A percentile compares a stretch with the other conserved stretches of the same genome.
Evolutionary conservation across 2,797 vertebrate genomes (phyloP).

Genomic region (Hippoglossus hippoglossus): DNA sequence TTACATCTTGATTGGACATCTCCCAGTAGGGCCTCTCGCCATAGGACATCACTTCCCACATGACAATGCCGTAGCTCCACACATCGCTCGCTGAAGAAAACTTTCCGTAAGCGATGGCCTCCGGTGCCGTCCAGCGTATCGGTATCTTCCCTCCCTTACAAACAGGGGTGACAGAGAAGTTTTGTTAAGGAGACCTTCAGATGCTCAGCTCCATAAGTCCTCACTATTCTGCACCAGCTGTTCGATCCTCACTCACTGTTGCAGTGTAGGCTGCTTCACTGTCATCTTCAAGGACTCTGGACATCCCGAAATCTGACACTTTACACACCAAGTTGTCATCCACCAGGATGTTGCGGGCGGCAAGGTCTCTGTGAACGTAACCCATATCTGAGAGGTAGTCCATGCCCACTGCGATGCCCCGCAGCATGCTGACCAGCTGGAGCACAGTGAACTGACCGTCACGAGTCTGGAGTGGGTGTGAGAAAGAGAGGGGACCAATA

Average conservation of each 20-base stretch:
- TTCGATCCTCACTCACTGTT: conserved; percentile 84
- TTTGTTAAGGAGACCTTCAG: not conserved
- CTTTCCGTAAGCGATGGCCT: conserved; percentile 96
- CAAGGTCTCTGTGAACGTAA: conserved; percentile 96
- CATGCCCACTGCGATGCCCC: conserved; percentile 86
- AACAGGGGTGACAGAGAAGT: conserved; percentile 29
- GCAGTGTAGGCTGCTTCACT: conserved; percentile 94
- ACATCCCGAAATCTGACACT: conserved; percentile 97
- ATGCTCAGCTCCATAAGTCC: not conserved
- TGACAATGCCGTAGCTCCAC: conserved; percentile 97
- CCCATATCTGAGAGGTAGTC: conserved; percentile 98
- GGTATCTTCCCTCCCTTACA: conserved; percentile 96
- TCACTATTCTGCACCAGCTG: not conserved
- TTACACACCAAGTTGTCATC: conserved; percentile 93
- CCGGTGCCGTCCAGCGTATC: conserved; percentile 97
- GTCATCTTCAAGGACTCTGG: conserved; percentile 94
- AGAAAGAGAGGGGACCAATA: not conserved
- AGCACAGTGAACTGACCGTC: conserved; percentile 86
- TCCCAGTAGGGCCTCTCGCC: conserved; percentile 99
- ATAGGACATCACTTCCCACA: conserved; percentile 99
- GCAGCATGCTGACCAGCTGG: conserved; percentile 86
- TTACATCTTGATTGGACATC: conserved; percentile 99
- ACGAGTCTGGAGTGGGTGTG: conserved; percentile 69
- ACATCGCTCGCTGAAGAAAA: conserved; percentile 96
- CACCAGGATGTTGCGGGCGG: conserved; percentile 96